These are phyloP conservation scores for Microcebus murinus DNA, from an alignment of 2,113 vertebrate genomes.

Conservation along the genomic window DNA sequence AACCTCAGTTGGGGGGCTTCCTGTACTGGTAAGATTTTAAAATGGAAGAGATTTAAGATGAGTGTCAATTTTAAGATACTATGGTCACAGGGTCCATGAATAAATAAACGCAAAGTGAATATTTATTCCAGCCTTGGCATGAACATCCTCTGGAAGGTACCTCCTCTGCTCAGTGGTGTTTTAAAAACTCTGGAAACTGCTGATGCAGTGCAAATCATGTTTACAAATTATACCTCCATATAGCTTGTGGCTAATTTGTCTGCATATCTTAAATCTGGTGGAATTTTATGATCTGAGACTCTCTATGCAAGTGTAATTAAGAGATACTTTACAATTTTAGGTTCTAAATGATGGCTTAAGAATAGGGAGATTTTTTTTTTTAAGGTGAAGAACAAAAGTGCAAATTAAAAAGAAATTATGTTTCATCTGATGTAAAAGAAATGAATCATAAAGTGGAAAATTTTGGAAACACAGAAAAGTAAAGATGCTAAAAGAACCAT, in stretches of 20 bases:
- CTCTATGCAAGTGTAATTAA: slow-evolving; percentile 54
- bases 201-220: neutral
- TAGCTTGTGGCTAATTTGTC: slow-evolving; percentile 35
- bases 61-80: neutral
- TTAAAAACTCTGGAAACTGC: slow-evolving; percentile 10
- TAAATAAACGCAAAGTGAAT: neutral
- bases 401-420: neutral
- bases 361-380: neutral
- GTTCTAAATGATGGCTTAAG: slow-evolving; percentile 25
- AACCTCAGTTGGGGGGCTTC: neutral
- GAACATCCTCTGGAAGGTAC: neutral
- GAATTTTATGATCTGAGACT: slow-evolving; percentile 51
- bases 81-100: neutral
- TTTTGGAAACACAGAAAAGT: slow-evolving; percentile 15
- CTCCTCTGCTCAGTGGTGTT: neutral
- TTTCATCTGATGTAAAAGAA: neutral
- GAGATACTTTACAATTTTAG: slow-evolving; percentile 17
- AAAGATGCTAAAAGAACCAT: slow-evolving; percentile 34
- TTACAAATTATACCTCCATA: slow-evolving; percentile 35
- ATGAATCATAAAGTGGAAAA: neutral
- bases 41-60: neutral
- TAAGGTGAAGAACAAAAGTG: neutral
- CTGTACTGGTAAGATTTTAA: neutral
- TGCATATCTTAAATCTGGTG: slow-evolving; percentile 33
- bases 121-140: neutral